Evolutionary conservation across 2,797 vertebrate genomes (phyloP).

Genomic region (Typhlichthys eigenmanni): DNA sequence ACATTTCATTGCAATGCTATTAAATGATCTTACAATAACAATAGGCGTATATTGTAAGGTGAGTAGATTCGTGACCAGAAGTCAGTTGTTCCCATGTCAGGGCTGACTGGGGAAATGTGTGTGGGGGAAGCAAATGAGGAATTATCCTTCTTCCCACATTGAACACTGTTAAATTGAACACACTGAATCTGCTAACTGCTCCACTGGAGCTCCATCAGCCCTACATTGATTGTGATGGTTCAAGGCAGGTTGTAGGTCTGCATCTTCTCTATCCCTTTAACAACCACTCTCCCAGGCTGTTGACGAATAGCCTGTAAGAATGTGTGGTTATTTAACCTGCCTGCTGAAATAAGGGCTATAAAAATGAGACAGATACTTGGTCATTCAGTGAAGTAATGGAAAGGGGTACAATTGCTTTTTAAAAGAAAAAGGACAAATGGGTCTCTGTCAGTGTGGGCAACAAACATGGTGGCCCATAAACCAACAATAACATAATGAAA

Average conservation of each 20-base stretch:
- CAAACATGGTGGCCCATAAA: slow-evolving; percentile 20
- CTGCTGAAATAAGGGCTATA: slow-evolving; percentile 27
- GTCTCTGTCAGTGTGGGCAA: slow-evolving; percentile 26
- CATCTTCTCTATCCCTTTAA: neutral
- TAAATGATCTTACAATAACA: neutral
- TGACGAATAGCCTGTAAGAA: slow-evolving; percentile 1
- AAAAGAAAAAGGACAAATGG: slow-evolving; percentile 21
- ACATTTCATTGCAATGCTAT: slow-evolving; percentile 4
- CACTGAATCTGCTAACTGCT: slow-evolving; percentile 11
- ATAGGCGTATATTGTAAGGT: slow-evolving; percentile 7
- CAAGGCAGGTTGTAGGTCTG: slow-evolving; percentile 26
- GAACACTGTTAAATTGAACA: slow-evolving; percentile 7
- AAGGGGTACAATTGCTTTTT: slow-evolving; percentile 20
- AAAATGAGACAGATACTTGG: slow-evolving; percentile 23
- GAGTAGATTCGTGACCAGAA: slow-evolving; percentile 26
- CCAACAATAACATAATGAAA: slow-evolving; percentile 14
- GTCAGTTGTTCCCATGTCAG: slow-evolving; percentile 25
- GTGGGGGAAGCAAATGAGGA: slow-evolving; percentile 14
- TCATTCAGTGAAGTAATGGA: slow-evolving; percentile 28
- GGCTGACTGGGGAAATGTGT: neutral
- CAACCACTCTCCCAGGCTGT: neutral
- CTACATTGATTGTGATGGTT: slow-evolving; percentile 1
- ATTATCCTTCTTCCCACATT: neutral
- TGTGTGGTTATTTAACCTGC: slow-evolving; percentile 10
- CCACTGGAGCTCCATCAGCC: slow-evolving; percentile 18